Percentiles rank a stretch among this genome's conserved stretches.
Conservation (phyloP, 1,140 invertebrate genomes). For the Lithobius niger region DNA sequence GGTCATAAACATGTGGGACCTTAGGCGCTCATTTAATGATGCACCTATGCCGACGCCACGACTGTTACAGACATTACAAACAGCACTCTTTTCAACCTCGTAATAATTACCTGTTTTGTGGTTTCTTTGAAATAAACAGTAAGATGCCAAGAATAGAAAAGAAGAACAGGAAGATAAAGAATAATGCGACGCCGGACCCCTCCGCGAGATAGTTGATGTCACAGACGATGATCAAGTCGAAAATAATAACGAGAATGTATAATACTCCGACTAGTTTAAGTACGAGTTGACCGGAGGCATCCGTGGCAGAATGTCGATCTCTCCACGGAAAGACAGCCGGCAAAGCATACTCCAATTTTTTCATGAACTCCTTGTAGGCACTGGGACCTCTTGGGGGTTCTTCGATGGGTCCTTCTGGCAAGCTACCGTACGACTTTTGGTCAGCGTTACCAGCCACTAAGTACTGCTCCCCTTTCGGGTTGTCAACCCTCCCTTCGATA, state of each 20-base stretch:
- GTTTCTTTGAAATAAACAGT: slow-evolving; percentile 71
- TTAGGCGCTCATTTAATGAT: no score
- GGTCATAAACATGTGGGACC: no score
- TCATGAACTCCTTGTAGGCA: slow-evolving; percentile 33
- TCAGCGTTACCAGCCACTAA: slow-evolving; percentile 67
- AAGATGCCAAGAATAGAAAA: slow-evolving; percentile 60
- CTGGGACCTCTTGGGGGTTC: slow-evolving; percentile 26
- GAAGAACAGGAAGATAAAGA: slow-evolving; percentile 54
- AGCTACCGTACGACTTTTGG: slow-evolving; percentile 67
- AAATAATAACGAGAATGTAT: slow-evolving; percentile 61
- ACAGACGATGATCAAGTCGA: slow-evolving; percentile 68
- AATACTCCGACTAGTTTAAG: slow-evolving; percentile 74
- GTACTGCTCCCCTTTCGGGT: slow-evolving; percentile 53
- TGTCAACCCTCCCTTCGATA: slow-evolving; percentile 10
- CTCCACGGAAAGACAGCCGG: slow-evolving; percentile 78
- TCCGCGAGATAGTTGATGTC: slow-evolving; percentile 40
- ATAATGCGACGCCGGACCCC: slow-evolving; percentile 43
- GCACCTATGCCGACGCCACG: no score
- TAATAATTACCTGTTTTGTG: slow-evolving; percentile 84
- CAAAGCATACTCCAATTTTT: slow-evolving; percentile 52
- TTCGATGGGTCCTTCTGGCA: slow-evolving; percentile 20
- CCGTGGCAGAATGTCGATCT: slow-evolving; percentile 59
- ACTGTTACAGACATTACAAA: no score
- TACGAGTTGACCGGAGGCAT: slow-evolving; percentile 63
- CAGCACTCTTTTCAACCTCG: no score